Evolutionary conservation across 2,113 vertebrate species (phyloP).

Genomic region (Atrichornis clamosus): DNA sequence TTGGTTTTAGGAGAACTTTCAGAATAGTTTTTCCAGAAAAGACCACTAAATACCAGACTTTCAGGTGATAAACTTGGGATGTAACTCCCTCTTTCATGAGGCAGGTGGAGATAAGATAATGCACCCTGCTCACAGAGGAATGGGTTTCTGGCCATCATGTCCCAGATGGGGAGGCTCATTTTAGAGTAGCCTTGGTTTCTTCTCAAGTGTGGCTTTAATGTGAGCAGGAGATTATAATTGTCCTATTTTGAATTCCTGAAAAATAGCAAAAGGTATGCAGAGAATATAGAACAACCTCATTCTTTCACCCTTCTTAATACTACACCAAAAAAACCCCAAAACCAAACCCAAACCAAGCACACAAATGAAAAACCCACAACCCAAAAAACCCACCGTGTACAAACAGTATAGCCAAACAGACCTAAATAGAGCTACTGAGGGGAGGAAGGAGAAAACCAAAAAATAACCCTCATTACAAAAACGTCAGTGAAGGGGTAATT

Average conservation of each 20-base stretch:
- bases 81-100: background rate
- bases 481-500: background rate
- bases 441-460: background rate
- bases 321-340: background rate
- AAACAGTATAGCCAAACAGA: background rate
- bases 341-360: background rate
- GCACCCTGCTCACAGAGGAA: background rate
- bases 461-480: background rate
- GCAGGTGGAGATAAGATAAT: background rate
- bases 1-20: background rate
- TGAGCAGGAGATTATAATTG: background rate
- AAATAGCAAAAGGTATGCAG: background rate
- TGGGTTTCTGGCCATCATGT: rapidly evolving
- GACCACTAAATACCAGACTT: background rate
- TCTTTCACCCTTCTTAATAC: background rate
- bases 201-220: background rate
- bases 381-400: background rate
- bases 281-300: background rate
- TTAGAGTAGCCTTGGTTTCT: background rate
- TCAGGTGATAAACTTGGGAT: rapidly evolving
- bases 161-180: background rate
- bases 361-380: background rate
- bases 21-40: background rate
- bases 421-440: background rate
- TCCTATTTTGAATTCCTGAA: background rate